A percentile compares a stretch with the other conserved stretches of the same genome.
Evolutionary conservation across 2,797 vertebrate species (phyloP).

Genomic region (Alfaro cultratus): DNA sequence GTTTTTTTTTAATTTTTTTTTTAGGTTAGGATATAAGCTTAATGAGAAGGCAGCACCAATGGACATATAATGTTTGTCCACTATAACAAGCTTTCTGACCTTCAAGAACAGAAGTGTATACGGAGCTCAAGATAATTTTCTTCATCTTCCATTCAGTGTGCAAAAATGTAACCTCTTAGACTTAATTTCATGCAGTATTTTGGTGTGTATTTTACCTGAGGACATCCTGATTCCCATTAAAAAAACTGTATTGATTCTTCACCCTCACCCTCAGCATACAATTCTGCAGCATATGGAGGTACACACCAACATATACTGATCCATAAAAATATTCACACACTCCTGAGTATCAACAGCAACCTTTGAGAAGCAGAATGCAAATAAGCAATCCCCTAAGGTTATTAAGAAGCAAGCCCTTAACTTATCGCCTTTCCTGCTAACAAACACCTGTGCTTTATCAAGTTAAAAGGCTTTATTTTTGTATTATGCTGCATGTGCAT

Average conservation of each 20-base stretch:
- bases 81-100: conserved; percentile 74
- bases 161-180: conserved; percentile 38
- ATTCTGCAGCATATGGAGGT: conserved; percentile 51
- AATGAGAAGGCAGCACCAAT: conserved; percentile 50
- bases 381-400: conserved; percentile 76
- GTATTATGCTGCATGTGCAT: conserved; percentile 50
- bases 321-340: conserved; percentile 37
- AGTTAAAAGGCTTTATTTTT: conserved; percentile 76
- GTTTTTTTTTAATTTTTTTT: conserved; percentile 12
- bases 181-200: conserved; percentile 60
- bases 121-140: conserved; percentile 37
- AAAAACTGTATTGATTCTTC: conserved; percentile 67
- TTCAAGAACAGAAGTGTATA: conserved; percentile 62
- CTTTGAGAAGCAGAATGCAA: conserved; percentile 63
- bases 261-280: conserved; percentile 45
- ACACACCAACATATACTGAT: conserved; percentile 40
- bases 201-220: conserved; percentile 60
- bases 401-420: conserved; percentile 77
- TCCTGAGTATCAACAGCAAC: conserved; percentile 49
- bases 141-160: conserved; percentile 9
- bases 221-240: conserved; percentile 67
- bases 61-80: conserved; percentile 58
- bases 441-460: conserved; percentile 80
- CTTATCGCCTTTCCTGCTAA: conserved; percentile 74
- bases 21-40: conserved; percentile 51